Evolutionary conservation across 2,797 vertebrate genomes (phyloP), one percentile per base, ranked within the genome.

Genomic region (Epinephelus malabaricus): DNA sequence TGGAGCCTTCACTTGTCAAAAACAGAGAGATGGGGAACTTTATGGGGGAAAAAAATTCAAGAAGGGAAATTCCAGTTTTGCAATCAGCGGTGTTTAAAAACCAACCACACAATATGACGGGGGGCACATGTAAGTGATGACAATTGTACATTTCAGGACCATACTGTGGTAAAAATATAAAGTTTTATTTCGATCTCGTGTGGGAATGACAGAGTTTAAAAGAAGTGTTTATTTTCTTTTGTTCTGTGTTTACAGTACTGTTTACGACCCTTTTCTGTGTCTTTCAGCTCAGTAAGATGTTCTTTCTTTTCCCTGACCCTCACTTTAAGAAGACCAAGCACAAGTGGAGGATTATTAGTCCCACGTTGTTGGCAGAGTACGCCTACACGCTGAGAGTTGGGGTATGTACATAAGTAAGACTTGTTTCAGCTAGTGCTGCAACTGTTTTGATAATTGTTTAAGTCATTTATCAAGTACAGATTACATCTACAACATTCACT

Each of bases 251-350:
- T 19, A 7, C 1, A 38, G 34, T 14, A 15, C 1, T 17, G 7
- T 46, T 68, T 55, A 40, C 49, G 15, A 21, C 4, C 21, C 2
- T 27, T 40, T 64, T 70, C 14, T 77, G 5, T 83, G 43, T 84
- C 69, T 88, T 88, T 64, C 81, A 98, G 97, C 94, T 98, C 85
- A 95, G 95, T 77, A 98, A 98, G 95, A 97, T 98, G 97, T 98
- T 98, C 92, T 98, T 98, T 93, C 96, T 98, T 67, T 98, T 98
- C 82, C 97, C 97, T 23, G 97, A 98, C 91, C 97, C 97, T 68
- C 97, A 98, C 90, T 98, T 98, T 84, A 98, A 98, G 92, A 97
- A 97, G 90, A 98, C 97, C 0, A 98, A 98, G 73, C 97, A 98
- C 93, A 98, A 98, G 77, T 98, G 97, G 97, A 95, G 97, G 90